Percentiles rank a stretch among this genome's conserved stretches.
phyloP scores from a whole-genome alignment of 1,140 invertebrate species.

The Diuraphis noxia region DNA sequence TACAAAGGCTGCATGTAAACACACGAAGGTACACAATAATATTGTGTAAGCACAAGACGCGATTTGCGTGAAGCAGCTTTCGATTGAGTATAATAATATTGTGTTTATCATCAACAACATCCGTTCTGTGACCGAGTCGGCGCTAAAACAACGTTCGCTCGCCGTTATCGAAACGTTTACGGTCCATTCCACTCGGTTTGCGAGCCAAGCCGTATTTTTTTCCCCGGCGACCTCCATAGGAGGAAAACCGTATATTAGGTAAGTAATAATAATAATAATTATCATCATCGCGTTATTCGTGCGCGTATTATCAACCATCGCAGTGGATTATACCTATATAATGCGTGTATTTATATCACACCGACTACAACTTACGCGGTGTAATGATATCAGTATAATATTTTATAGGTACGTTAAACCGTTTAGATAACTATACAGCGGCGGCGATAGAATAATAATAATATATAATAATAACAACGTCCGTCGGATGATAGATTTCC shows the following conservation, averaged over 20 bases:
- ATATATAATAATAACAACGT: background rate
- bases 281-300: background rate
- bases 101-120: background rate
- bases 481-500: background rate
- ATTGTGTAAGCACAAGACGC: background rate
- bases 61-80: background rate
- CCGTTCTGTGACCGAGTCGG: background rate
- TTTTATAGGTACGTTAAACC: background rate
- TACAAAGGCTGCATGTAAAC: no score
- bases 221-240: background rate
- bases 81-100: background rate
- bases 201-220: slow-evolving; percentile 22
- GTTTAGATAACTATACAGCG: background rate
- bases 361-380: background rate
- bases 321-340: background rate
- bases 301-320: background rate
- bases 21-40: background rate
- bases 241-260: background rate
- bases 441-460: background rate
- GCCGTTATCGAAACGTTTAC: slow-evolving; percentile 40
- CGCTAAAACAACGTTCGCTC: background rate
- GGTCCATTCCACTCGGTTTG: slow-evolving; percentile 48
- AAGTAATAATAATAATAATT: background rate
- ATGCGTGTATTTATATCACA: background rate
- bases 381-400: background rate